Percentiles rank a stretch among this genome's conserved stretches.
Evolutionary conservation across 2,797 vertebrate genomes (phyloP).

Genomic region (Caiman crocodilus): DNA sequence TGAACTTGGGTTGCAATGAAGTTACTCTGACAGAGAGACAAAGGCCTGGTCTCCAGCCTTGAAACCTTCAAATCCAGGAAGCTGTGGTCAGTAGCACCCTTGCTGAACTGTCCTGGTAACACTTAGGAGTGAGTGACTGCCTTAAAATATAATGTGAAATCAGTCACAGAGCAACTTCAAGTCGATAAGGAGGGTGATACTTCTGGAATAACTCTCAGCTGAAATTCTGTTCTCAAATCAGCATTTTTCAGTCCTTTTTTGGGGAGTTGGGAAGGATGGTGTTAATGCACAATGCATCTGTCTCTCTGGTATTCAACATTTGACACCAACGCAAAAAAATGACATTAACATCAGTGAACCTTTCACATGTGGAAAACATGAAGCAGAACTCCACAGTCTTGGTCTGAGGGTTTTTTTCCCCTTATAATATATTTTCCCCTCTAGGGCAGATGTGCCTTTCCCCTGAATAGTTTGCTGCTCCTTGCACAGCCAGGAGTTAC

Average conservation of each 20-base stretch:
- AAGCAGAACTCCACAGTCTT: fast-evolving
- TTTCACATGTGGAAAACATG: not conserved
- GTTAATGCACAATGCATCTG: not conserved
- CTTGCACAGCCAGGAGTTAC: not conserved
- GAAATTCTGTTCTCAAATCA: not conserved
- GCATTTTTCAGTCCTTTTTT: not conserved
- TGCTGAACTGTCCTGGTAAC: constrained; percentile 2
- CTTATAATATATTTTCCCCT: not conserved
- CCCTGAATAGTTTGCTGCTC: not conserved
- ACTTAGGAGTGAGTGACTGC: not conserved
- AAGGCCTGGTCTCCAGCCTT: not conserved
- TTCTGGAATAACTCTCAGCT: not conserved
- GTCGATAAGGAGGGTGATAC: not conserved
- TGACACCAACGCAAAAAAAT: not conserved
- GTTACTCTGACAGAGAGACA: not conserved
- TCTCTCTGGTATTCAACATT: not conserved
- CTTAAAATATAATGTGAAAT: constrained; percentile 29
- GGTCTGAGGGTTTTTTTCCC: not conserved
- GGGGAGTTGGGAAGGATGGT: too few species aligned
- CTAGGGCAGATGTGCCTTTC: constrained; percentile 4
- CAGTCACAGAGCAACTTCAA: not conserved
- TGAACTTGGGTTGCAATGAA: not conserved
- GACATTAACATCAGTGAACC: not conserved
- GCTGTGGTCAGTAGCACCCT: not conserved
- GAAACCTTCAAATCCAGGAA: fast-evolving